phyloP scores from a whole-genome alignment of 2,888 invertebrate species.

The Stenolophus ochropezus region DNA sequence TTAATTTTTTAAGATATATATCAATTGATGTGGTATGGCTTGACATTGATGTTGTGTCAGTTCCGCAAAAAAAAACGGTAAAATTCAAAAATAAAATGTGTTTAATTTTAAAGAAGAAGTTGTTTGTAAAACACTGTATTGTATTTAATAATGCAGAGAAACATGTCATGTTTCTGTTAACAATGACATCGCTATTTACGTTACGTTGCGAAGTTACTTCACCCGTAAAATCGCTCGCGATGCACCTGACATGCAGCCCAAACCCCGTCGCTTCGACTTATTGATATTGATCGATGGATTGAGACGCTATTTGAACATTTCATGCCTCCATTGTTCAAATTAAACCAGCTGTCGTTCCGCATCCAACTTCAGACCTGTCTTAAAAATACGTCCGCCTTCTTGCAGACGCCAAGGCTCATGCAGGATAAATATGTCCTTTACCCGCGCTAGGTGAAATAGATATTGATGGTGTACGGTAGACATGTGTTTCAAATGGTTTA shows the following conservation, averaged over 20 bases:
- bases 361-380: constrained; percentile 21
- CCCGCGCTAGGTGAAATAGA: too few relatives aligned
- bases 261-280: neutral
- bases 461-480: too few relatives aligned
- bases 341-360: constrained; percentile 16
- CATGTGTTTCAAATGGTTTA: too few relatives aligned
- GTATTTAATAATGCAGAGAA: neutral
- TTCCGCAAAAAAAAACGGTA: too few relatives aligned
- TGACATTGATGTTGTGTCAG: too few relatives aligned
- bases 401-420: neutral
- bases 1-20: too few relatives aligned
- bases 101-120: too few relatives aligned
- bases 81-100: too few relatives aligned
- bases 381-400: constrained; percentile 10
- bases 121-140: too few relatives aligned
- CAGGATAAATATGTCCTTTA: neutral
- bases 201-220: constrained; percentile 4
- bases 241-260: constrained; percentile 41
- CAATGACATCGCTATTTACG: constrained; percentile 5
- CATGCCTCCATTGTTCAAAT: constrained; percentile 32
- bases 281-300: constrained; percentile 37
- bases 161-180: neutral
- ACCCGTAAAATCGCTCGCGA: constrained; percentile 20
- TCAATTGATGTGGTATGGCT: too few relatives aligned
- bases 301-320: constrained; percentile 20